phyloP scores from a whole-genome alignment of 2,113 vertebrate species.

The Sinosuthora webbiana region DNA sequence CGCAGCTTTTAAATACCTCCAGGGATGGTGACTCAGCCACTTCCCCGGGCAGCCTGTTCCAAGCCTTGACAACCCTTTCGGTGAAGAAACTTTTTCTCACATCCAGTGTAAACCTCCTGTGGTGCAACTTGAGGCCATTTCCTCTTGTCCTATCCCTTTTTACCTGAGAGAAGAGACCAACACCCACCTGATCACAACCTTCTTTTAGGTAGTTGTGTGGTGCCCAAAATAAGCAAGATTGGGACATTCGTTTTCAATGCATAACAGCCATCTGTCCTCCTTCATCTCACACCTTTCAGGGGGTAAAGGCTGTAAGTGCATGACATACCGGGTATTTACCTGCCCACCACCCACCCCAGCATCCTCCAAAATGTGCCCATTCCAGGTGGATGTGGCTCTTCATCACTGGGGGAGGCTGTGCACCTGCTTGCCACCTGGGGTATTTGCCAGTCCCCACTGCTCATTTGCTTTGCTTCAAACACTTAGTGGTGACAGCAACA shows the following conservation, averaged over 20 bases:
- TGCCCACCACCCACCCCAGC: rapidly evolving
- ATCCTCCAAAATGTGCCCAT: neutral
- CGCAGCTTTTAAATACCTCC: neutral
- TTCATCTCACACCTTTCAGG: neutral
- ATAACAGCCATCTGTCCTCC: neutral
- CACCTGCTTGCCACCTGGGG: neutral
- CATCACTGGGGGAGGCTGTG: rapidly evolving
- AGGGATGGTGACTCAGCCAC: neutral
- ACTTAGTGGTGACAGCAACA: neutral
- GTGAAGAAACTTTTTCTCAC: neutral
- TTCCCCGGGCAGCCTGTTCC: neutral
- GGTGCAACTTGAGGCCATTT: neutral
- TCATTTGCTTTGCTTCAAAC: neutral
- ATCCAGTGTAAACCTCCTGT: neutral
- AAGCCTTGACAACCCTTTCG: neutral
- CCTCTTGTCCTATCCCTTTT: neutral
- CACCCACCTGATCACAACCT: neutral
- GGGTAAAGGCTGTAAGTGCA: neutral
- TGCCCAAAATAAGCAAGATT: neutral
- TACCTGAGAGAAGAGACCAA: neutral
- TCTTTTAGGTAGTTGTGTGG: neutral
- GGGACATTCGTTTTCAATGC: neutral
- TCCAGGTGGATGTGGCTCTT: neutral
- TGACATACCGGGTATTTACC: neutral
- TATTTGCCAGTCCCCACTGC: neutral